Evolutionary conservation across 2,113 vertebrate species (phyloP).

Genomic region (Periophthalmodon schlosseri): DNA sequence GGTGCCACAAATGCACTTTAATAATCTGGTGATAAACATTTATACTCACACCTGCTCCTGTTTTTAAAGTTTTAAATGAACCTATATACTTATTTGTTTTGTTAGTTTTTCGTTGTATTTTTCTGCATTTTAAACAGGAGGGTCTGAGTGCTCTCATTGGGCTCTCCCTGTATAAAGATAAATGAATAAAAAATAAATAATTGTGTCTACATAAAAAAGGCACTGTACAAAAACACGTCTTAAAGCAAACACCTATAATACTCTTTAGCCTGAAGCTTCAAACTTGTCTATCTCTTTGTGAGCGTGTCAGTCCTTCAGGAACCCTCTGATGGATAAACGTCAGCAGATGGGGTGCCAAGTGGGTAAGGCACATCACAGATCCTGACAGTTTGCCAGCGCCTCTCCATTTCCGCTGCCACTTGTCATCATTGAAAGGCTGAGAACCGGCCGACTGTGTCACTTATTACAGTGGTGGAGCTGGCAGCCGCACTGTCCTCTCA

Average conservation of each 20-base stretch:
- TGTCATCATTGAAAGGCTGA: constrained; percentile 30
- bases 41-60: too few relatives aligned
- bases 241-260: not conserved
- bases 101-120: too few relatives aligned
- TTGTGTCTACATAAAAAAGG: not conserved
- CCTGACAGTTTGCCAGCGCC: constrained; percentile 18
- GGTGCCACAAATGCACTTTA: too few relatives aligned
- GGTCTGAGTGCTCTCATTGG: too few relatives aligned
- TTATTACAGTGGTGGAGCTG: constrained; percentile 29
- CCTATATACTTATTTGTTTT: too few relatives aligned
- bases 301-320: constrained; percentile 12
- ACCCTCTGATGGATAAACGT: constrained; percentile 34
- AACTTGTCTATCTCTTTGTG: constrained; percentile 29
- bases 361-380: constrained; percentile 24
- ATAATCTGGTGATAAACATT: too few relatives aligned
- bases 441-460: constrained; percentile 39
- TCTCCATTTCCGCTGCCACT: constrained; percentile 30
- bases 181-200: too few relatives aligned
- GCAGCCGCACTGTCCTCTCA: constrained; percentile 26
- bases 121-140: too few relatives aligned
- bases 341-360: constrained; percentile 14
- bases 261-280: constrained; percentile 2
- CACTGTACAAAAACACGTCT: not conserved
- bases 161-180: too few relatives aligned
- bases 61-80: too few relatives aligned